Base-by-base conservation (phyloP, 2,888 invertebrate species). In the Leptarthrus brevirostris region DNA sequence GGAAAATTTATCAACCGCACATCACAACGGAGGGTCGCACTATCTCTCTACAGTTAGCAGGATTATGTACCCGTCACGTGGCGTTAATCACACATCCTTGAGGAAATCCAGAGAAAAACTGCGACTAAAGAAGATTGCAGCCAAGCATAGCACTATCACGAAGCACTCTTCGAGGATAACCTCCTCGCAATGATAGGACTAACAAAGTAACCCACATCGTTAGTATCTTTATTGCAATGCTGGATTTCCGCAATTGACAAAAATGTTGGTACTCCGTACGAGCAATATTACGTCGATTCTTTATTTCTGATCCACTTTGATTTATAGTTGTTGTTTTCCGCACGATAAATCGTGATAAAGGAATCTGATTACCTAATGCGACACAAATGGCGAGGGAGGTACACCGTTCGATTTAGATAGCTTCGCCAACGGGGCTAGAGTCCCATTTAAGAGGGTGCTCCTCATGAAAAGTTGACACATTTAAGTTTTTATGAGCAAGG, bases 271-370 rank as follows among this genome's bases (percentile, higher is more conserved):
- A n/a, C n/a, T n/a, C n/a, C n/a, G n/a, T n/a, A 66, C 24, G 64
- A 66, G 47, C 64, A 24, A 24, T 24, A 66, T 47, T 47, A 24
- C 44, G 36, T 66, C 64, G 64, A 66, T 66, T 66, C 47, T 24
- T 24, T 14, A 26, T 30, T 26, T 52, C 47, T 66, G 64, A 66
- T 66, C 64, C 64, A 47, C 47, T 70, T 70, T 71, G 70, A 71
- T 71, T 71, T 71, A 71, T 71, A 53, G 24, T 71, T 71, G 53
- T 71, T 71, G 70, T 71, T 71, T 71, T 71, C 53, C 70, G 54
- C 54, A 71, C 52, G 36, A 71, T 71, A 71, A 71, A 71, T 53
- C 12, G 24, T 40, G 34, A 71, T 54, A 71, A 71, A 71, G 70
- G 52, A 54, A 40, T 34, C 36, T 71, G 70, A 71, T 71, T 71